These are phyloP conservation scores for Lordiphosa fenestrarum DNA, from an alignment of 2,888 invertebrate genomes.

Conservation along the genomic window DNA sequence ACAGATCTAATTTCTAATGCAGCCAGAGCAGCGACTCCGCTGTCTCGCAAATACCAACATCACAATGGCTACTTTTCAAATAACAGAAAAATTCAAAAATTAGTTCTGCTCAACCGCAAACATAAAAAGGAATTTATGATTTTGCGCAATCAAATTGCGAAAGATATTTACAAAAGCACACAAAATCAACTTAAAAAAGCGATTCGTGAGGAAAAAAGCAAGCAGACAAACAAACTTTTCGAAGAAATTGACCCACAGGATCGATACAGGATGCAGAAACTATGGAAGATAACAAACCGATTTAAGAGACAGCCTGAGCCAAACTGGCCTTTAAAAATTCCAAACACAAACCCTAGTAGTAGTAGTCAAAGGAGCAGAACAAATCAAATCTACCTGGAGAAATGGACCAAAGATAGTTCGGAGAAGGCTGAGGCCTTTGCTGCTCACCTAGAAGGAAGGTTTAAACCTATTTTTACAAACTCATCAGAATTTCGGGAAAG, in stretches of 20 bases:
- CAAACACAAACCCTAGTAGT: no score
- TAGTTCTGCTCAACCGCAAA: no score
- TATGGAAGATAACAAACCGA: not conserved
- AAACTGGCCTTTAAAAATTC: not conserved
- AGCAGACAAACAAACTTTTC: not conserved
- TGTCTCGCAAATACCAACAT: no score
- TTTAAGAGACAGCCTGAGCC: not conserved
- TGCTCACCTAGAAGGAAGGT: not conserved
- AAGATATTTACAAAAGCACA: no score
- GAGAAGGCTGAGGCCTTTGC: slow-evolving; percentile 1
- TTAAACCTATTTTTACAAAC: not conserved
- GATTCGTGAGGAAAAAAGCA: not conserved
- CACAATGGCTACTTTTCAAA: no score
- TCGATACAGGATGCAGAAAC: not conserved
- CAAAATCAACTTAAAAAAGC: not conserved
- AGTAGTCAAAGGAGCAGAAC: no score
- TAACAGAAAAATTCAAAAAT: no score
- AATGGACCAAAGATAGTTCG: not conserved
- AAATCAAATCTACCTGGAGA: no score
- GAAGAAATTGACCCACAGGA: not conserved
- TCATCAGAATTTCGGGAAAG: not conserved
- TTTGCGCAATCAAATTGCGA: no score
- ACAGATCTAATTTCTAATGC: no score
- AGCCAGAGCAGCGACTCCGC: no score
- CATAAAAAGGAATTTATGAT: no score